A percentile compares a stretch with the other conserved stretches of the same genome.
These are phyloP conservation scores for Prolemur simus DNA, from an alignment of 2,113 vertebrate species.

Conservation along the genomic window DNA sequence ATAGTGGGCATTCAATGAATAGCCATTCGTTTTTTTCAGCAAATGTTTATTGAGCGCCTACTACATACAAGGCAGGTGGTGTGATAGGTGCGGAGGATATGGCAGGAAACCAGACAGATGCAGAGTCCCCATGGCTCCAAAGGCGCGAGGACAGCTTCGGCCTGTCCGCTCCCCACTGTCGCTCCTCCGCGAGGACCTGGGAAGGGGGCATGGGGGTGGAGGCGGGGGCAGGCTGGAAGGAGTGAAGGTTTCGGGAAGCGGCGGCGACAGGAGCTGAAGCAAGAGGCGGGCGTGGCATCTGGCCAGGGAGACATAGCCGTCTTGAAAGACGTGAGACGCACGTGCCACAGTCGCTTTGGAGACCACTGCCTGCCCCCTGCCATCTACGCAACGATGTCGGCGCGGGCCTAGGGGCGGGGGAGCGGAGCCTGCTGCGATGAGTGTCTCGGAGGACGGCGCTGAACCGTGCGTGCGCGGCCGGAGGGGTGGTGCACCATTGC, in stretches of 20 bases:
- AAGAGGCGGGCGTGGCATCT: neutral
- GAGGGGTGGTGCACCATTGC: neutral
- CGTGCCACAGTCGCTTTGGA: neutral
- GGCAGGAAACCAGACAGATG: neutral
- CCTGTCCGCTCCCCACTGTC: accelerated
- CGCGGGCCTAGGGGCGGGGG: too few relatives aligned
- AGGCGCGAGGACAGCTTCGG: accelerated
- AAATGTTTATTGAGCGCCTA: neutral
- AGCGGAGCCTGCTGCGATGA: neutral
- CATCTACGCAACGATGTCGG: too few relatives aligned
- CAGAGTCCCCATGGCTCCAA: neutral
- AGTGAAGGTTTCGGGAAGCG: neutral
- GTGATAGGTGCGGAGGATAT: neutral
- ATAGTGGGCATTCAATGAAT: neutral
- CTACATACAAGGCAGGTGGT: neutral
- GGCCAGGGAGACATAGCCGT: neutral
- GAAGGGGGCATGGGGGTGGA: neutral
- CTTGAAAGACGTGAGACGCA: neutral
- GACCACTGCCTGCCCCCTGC: neutral
- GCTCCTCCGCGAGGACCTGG: neutral
- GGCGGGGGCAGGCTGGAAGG: neutral
- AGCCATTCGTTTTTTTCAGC: neutral
- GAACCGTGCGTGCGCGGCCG: accelerated
- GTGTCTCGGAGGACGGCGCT: neutral
- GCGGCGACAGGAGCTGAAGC: neutral